Percentiles rank a stretch among this genome's conserved stretches.
phyloP scores from a whole-genome alignment of 30 jellyfish, hydroid and myxozoan species.

The Euphysa ruthae region DNA sequence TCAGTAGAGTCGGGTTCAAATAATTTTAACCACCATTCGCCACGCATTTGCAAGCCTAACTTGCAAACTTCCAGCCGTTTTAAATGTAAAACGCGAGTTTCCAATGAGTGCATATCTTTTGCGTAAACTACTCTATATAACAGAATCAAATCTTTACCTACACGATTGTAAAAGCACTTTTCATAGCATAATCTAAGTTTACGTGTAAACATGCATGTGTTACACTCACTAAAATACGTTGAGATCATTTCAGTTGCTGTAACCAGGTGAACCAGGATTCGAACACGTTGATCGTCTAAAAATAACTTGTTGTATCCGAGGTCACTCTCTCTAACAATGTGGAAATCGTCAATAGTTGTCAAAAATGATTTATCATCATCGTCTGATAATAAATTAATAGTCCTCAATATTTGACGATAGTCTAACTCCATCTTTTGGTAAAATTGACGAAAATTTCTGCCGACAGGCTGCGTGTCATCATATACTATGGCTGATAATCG shows the following conservation, averaged over 20 bases:
- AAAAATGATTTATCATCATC: constrained; percentile 24
- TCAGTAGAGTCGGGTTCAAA: constrained; percentile 53
- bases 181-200: constrained; percentile 74
- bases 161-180: constrained; percentile 48
- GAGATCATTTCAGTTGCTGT: constrained; percentile 18
- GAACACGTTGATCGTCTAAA: constrained; percentile 16
- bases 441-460: constrained; percentile 31
- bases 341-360: constrained; percentile 39
- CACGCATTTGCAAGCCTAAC: constrained; percentile 74
- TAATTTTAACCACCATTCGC: constrained; percentile 87
- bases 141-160: constrained; percentile 40
- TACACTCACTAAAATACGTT: constrained; percentile 21
- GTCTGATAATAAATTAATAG: too few species aligned
- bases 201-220: constrained; percentile 40
- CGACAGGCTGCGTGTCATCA: constrained; percentile 47
- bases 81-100: constrained; percentile 37
- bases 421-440: constrained; percentile 13
- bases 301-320: constrained; percentile 21
- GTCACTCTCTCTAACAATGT: constrained; percentile 31
- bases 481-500: constrained; percentile 52
- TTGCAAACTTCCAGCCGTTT: constrained; percentile 45
- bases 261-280: constrained; percentile 39
- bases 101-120: constrained; percentile 39
- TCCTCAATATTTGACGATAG: constrained; percentile 38
- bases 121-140: constrained; percentile 65